phyloP scores from a whole-genome alignment of 2,888 invertebrate species.

The Nemotelus pantherinus region DNA sequence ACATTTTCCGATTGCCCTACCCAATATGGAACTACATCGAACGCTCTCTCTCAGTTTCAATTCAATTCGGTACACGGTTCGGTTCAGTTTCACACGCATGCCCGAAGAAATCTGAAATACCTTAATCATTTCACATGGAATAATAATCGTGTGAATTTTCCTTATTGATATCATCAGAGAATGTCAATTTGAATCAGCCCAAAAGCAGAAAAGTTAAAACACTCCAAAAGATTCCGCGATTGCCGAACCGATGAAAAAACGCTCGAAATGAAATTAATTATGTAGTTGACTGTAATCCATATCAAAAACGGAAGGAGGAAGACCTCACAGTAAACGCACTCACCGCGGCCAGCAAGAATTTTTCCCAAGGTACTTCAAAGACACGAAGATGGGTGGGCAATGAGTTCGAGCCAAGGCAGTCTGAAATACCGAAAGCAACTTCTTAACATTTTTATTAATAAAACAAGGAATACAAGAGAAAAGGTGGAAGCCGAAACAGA shows the following conservation, averaged over 20 bases:
- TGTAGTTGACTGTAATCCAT: constrained; percentile 43
- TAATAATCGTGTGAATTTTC: constrained; percentile 39
- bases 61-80: too few relatives aligned
- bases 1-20: too few relatives aligned
- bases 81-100: not conserved
- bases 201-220: constrained; percentile 38
- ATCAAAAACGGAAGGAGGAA: constrained; percentile 42
- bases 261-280: constrained; percentile 37
- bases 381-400: constrained; percentile 48
- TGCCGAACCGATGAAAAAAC: constrained; percentile 13
- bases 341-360: constrained; percentile 13
- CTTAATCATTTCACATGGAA: constrained; percentile 37
- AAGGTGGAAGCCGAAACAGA: constrained; percentile 21
- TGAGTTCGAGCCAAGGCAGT: constrained; percentile 10
- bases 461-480: constrained; percentile 29
- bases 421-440: constrained; percentile 37
- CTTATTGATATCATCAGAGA: constrained; percentile 40
- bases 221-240: constrained; percentile 35
- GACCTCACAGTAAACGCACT: constrained; percentile 39
- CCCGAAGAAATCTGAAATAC: constrained; percentile 25
- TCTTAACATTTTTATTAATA: constrained; percentile 42
- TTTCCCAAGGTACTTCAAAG: constrained; percentile 44
- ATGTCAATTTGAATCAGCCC: constrained; percentile 40
- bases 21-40: too few relatives aligned
- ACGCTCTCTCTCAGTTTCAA: too few relatives aligned